Evolutionary conservation across 2,888 invertebrate species (phyloP).

Genomic region (Parasteatoda lunata): DNA sequence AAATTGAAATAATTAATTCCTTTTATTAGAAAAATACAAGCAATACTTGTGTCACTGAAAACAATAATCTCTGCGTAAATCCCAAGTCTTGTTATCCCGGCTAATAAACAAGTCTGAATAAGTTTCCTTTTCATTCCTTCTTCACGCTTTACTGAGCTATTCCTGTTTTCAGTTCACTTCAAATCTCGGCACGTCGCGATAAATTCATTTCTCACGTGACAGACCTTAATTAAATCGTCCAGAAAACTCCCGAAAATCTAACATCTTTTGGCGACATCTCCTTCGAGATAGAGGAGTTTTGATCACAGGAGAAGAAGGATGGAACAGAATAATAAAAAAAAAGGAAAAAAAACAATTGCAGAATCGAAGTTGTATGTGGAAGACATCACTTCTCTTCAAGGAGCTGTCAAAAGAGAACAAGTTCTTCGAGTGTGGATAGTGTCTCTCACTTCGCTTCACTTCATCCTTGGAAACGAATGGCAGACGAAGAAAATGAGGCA

Average conservation of each 20-base stretch:
- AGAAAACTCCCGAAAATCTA: not conserved
- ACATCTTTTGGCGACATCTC: not conserved
- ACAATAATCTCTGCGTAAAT: too few relatives aligned
- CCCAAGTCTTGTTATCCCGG: not conserved
- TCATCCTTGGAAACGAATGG: conserved; percentile 7
- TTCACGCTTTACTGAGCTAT: not conserved
- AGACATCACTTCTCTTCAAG: conserved; percentile 11
- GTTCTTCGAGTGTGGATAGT: not conserved
- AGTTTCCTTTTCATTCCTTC: not conserved
- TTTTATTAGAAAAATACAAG: too few relatives aligned
- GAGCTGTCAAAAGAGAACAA: conserved; percentile 30
- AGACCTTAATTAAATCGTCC: conserved; percentile 41
- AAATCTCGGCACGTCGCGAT: conserved; percentile 3
- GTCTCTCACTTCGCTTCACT: conserved; percentile 4
- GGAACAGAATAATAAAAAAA: not conserved
- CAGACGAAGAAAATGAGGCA: conserved; percentile 38
- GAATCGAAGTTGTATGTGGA: conserved; percentile 1
- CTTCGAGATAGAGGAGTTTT: not conserved
- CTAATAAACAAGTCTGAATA: not conserved
- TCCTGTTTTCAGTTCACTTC: conserved; percentile 17
- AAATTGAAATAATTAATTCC: too few relatives aligned
- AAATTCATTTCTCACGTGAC: conserved; percentile 41
- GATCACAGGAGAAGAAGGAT: not conserved
- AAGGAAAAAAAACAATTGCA: conserved; percentile 32
- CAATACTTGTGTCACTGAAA: too few relatives aligned